These are phyloP conservation scores for Penaeus japonicus DNA, from an alignment of 1,140 invertebrate genomes.

Conservation along the genomic window DNA sequence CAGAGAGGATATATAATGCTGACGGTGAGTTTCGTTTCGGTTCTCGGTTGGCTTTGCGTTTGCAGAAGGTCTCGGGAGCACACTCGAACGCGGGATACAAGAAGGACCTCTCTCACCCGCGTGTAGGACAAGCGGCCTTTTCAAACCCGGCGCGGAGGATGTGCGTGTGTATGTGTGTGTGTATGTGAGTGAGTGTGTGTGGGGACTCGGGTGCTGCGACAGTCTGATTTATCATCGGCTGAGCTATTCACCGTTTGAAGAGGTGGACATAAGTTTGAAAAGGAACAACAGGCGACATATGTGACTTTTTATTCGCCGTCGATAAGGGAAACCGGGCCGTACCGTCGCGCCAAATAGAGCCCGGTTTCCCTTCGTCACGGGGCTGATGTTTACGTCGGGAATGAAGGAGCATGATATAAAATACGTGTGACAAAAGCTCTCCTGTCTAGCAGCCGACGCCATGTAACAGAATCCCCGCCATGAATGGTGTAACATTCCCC, in stretches of 20 bases:
- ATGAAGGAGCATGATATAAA: conserved; percentile 21
- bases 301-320: not conserved
- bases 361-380: not conserved
- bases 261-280: conserved; percentile 45
- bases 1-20: too few relatives aligned
- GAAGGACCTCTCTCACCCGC: not conserved
- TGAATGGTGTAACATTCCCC: conserved; percentile 39
- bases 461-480: conserved; percentile 20
- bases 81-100: too few relatives aligned
- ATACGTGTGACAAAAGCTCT: conserved; percentile 18
- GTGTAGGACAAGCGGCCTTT: conserved; percentile 24
- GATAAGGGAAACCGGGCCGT: not conserved
- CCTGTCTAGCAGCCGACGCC: not conserved
- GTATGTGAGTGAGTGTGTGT: conserved; percentile 24
- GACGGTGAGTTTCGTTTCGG: too few relatives aligned
- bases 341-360: not conserved
- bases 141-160: not conserved
- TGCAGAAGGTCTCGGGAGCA: too few relatives aligned
- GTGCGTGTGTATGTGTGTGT: conserved; percentile 20
- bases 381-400: not conserved
- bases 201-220: not conserved
- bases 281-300: conserved; percentile 24
- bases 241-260: conserved; percentile 36
- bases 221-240: conserved; percentile 37
- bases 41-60: too few relatives aligned